Evolutionary conservation across 1,140 invertebrate genomes (phyloP), one percentile per base, ranked within the genome.

Genomic region (Eueides isabella): DNA sequence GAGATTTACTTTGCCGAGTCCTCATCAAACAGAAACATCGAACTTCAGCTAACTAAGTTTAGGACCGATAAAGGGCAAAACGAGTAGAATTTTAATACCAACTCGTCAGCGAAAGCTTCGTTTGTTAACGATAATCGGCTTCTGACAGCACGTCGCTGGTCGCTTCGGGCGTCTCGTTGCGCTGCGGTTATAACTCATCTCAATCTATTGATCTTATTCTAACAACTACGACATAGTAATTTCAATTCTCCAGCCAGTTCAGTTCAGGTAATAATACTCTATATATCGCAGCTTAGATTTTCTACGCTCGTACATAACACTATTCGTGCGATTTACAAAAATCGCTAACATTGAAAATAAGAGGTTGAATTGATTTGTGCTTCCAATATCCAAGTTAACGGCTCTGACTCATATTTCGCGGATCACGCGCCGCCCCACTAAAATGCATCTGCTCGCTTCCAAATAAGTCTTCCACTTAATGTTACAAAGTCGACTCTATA

Each of bases 341-440:
- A 68, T 48, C 35, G 66, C 61, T 35, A 61, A 66, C 64, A 66
- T 31, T 69, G 61, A 64, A 55, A 71, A 71, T 48, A 64, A 63
- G 62, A 71, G 66, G 67, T 48, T 63, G 55, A 72, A 78, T 74
- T 78, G 79, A 80, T 78, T 78, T 78, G 79, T 80, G 72, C 68
- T 70, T 72, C 66, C 76, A 78, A 74, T 74, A 71, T 67, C 61
- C 69, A 23, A 70, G 72, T 72, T 68, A 74, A 48, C 72, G 67
- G 19, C 33, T 65, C 30, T 33, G n/a, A 31, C 71, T 70, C 72
- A 78, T 76, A 75, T 76, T 76, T 72, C 63, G 33, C 23, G 38
- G 81, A 82, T 85, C 85, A 85, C 83, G 81, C 81, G 80, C 74
- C 68, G 72, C 44, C 72, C 72, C 75, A 80, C 80, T 85, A 74